Percentiles rank a stretch among this genome's conserved stretches.
Conservation (phyloP, 2,113 vertebrate genomes). For the Takifugu bimaculatus region DNA sequence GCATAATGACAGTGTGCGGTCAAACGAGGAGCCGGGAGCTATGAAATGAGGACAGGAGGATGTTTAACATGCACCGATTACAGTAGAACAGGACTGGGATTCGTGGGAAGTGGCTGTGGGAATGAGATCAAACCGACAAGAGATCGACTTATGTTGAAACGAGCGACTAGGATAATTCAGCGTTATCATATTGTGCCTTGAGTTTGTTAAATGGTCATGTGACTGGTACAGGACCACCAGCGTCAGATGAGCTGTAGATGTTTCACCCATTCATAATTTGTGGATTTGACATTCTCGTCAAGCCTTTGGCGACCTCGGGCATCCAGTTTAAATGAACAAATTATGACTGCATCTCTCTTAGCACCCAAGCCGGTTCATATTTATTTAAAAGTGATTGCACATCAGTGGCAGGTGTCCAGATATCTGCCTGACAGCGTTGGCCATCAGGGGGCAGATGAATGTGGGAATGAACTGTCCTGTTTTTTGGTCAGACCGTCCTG, state of each 20-base stretch:
- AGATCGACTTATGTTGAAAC: not conserved
- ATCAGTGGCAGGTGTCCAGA: conserved; percentile 19
- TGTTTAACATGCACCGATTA: conserved; percentile 22
- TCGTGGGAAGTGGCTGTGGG: not conserved
- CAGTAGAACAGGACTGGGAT: conserved; percentile 1
- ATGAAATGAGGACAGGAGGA: not conserved
- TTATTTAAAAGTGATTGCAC: not conserved
- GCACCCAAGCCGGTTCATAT: not conserved
- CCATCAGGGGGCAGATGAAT: conserved; percentile 9
- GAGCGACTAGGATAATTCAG: not conserved
- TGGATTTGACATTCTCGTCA: not conserved
- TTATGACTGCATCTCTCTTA: not conserved
- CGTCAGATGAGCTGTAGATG: too few relatives aligned
- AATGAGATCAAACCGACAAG: not conserved
- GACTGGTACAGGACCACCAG: too few relatives aligned
- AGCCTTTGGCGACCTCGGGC: not conserved
- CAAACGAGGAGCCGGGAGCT: conserved; percentile 16
- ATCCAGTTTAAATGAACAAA: not conserved
- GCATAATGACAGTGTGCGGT: conserved; percentile 6
- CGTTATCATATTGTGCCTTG: too few relatives aligned
- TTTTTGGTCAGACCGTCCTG: conserved; percentile 15
- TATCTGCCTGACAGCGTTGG: conserved; percentile 28
- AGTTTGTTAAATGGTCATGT: too few relatives aligned
- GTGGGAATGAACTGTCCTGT: conserved; percentile 41
- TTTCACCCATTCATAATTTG: not conserved